phyloP scores from a whole-genome alignment of 1,140 invertebrate species.

The Ceratina australensis region DNA sequence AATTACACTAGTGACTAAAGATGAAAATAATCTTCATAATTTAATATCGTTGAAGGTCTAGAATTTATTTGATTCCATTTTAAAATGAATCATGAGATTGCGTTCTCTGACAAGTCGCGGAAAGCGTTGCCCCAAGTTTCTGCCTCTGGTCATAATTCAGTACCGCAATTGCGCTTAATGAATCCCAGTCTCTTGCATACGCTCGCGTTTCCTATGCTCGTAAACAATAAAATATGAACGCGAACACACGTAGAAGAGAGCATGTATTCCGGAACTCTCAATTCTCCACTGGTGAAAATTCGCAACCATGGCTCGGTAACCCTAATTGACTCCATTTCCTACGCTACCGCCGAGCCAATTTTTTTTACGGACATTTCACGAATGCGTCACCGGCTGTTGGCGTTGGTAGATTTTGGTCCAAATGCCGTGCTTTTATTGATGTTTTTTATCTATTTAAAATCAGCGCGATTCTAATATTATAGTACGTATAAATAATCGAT shows the following conservation, averaged over 20 bases:
- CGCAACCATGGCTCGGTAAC: neutral
- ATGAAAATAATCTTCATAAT: no score
- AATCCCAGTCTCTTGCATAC: slow-evolving; percentile 20
- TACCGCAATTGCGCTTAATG: slow-evolving; percentile 31
- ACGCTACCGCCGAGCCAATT: neutral
- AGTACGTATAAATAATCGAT: no score
- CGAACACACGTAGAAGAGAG: neutral
- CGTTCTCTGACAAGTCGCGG: neutral
- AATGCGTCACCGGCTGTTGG: neutral
- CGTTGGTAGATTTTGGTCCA: neutral
- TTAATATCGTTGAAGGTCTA: no score
- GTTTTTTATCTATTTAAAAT: no score
- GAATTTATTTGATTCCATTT: no score
- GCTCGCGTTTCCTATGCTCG: slow-evolving; percentile 19
- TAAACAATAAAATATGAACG: slow-evolving; percentile 14
- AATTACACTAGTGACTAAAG: no score
- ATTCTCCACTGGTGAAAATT: slow-evolving; percentile 32
- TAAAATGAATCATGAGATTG: neutral
- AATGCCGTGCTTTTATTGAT: no score
- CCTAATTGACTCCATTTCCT: slow-evolving; percentile 27
- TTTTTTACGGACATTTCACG: neutral
- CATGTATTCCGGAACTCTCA: neutral
- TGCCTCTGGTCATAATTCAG: slow-evolving; percentile 23
- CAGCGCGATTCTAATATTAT: no score
- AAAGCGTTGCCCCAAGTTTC: slow-evolving; percentile 3